Evolutionary conservation across 1,140 invertebrate genomes (phyloP).

Genomic region (Coptotermes formosanus): DNA sequence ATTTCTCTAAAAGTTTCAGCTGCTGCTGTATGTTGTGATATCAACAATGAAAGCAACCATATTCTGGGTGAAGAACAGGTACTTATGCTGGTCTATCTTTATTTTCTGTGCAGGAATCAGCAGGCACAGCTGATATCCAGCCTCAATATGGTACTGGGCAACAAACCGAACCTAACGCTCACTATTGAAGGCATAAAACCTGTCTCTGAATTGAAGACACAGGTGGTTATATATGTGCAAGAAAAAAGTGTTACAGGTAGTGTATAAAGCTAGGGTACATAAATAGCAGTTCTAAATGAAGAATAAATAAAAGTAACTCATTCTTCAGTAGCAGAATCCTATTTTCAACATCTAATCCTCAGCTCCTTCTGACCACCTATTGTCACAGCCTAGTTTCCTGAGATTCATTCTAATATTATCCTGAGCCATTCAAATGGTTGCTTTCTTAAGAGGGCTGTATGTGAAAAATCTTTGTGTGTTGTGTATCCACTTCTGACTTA

Average conservation of each 20-base stretch:
- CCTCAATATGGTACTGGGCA: constrained; percentile 67
- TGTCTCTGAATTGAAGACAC: constrained; percentile 70
- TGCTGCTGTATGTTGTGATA: too few species aligned
- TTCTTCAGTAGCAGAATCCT: neutral
- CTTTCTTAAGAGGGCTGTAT: too few species aligned
- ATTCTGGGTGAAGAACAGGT: too few species aligned
- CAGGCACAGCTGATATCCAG: constrained; percentile 71
- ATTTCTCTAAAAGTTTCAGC: too few species aligned
- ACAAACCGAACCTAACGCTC: constrained; percentile 78
- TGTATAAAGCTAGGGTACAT: neutral
- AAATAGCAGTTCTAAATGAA: neutral
- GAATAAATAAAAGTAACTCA: neutral
- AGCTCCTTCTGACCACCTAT: neutral
- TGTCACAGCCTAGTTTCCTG: too few species aligned
- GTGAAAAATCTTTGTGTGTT: too few species aligned
- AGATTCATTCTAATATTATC: too few species aligned
- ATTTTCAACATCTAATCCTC: constrained; percentile 7
- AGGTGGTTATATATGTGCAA: constrained; percentile 75
- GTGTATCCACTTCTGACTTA: too few species aligned
- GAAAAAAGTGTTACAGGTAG: constrained; percentile 63
- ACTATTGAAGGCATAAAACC: constrained; percentile 74
- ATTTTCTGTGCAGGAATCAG: constrained; percentile 52
- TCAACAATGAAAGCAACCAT: too few species aligned
- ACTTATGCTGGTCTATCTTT: too few species aligned
- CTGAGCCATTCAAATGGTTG: too few species aligned